These are phyloP conservation scores for Cottus gobio DNA, from an alignment of 2,113 vertebrate genomes.

Conservation along the genomic window DNA sequence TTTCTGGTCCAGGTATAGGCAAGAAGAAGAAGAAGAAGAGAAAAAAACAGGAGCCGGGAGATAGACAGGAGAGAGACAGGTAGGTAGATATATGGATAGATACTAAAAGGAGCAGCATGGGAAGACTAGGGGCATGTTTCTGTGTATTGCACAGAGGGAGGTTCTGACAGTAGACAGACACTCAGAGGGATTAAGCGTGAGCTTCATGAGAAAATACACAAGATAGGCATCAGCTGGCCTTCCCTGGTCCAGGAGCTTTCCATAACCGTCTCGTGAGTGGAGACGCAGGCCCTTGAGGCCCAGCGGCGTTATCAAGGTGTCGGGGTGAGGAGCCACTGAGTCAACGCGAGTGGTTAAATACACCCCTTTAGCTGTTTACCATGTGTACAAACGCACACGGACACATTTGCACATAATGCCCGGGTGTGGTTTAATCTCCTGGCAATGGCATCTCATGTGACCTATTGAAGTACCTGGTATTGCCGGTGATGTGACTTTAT, in stretches of 20 bases:
- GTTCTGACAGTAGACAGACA: constrained; percentile 23
- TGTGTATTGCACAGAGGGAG: not conserved
- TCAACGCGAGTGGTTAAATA: not conserved
- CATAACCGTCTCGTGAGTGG: constrained; percentile 19
- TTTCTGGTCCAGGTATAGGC: constrained; percentile 57
- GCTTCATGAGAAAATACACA: constrained; percentile 56
- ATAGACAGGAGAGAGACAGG: not conserved
- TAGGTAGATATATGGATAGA: constrained; percentile 27
- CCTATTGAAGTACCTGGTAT: constrained; percentile 35
- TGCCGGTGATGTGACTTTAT: constrained; percentile 26
- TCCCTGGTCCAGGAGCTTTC: constrained; percentile 31
- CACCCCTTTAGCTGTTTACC: not conserved
- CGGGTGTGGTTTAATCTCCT: constrained; percentile 29
- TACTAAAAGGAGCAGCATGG: not conserved
- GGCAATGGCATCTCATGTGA: constrained; percentile 17
- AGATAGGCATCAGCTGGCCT: constrained; percentile 58
- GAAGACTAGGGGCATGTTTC: not conserved
- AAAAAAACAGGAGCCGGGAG: too few relatives aligned
- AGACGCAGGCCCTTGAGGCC: not conserved
- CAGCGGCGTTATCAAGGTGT: not conserved
- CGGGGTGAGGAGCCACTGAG: not conserved
- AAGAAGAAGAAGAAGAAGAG: not conserved
- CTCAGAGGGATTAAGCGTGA: constrained; percentile 34
- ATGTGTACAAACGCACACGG: constrained; percentile 2
- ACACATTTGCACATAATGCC: not conserved